Evolutionary conservation across 2,797 vertebrate species (phyloP).

Genomic region (Nyctalus aviator): DNA sequence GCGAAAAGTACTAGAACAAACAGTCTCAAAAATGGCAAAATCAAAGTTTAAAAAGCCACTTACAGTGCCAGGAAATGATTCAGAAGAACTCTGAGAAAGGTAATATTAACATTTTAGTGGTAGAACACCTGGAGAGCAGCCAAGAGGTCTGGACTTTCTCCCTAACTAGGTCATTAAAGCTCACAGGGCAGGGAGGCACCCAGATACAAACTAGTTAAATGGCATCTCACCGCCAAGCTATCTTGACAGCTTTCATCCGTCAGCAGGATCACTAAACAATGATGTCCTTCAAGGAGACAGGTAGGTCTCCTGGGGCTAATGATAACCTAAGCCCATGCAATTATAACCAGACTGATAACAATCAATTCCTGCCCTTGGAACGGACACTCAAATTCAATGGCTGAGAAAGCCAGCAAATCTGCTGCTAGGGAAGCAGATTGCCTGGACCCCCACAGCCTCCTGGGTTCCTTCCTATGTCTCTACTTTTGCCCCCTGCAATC

Average conservation of each 20-base stretch:
- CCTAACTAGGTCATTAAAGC: slow-evolving; percentile 61
- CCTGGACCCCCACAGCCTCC: not conserved
- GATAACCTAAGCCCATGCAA: slow-evolving; percentile 53
- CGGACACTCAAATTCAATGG: not conserved
- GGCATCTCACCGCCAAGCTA: slow-evolving; percentile 50
- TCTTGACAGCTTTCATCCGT: slow-evolving; percentile 51
- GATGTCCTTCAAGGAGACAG: slow-evolving; percentile 64
- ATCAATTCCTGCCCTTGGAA: slow-evolving; percentile 10
- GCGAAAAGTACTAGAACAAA: slow-evolving; percentile 30
- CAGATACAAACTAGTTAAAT: slow-evolving; percentile 62
- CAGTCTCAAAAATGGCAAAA: slow-evolving; percentile 52
- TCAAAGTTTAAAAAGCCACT: slow-evolving; percentile 45
- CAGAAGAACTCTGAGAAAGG: not conserved
- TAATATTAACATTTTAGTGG: slow-evolving; percentile 21
- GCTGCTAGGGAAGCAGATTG: not conserved
- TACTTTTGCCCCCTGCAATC: not conserved
- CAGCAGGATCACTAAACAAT: slow-evolving; percentile 33
- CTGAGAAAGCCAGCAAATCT: not conserved
- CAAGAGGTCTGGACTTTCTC: slow-evolving; percentile 63
- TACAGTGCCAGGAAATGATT: not conserved
- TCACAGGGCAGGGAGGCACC: not conserved
- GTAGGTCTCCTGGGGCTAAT: slow-evolving; percentile 48
- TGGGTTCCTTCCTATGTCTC: not conserved
- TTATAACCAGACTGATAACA: slow-evolving; percentile 50
- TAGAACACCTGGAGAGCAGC: slow-evolving; percentile 50